These are phyloP conservation scores for Dipus sagitta DNA, from an alignment of 2,797 vertebrate genomes.

Conservation along the genomic window DNA sequence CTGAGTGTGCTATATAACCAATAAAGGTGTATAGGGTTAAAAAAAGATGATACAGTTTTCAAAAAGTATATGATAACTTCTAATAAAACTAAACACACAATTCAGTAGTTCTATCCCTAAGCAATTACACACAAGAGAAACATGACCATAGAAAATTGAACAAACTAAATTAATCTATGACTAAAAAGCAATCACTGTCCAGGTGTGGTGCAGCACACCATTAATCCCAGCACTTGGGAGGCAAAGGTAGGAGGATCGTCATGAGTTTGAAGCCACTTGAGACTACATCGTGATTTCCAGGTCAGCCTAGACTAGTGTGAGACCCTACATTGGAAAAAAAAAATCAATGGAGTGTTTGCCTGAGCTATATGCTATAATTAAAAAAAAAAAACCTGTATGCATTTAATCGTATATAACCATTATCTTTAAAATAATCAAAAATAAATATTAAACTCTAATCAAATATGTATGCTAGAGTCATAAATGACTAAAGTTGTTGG, in stretches of 20 bases:
- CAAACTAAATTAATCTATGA: slow-evolving; percentile 22
- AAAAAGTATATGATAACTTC: slow-evolving; percentile 23
- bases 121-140: slow-evolving; percentile 12
- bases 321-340: background rate
- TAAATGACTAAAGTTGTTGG: background rate
- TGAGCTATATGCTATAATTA: slow-evolving; percentile 32
- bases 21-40: too few species aligned
- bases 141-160: background rate
- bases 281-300: too few species aligned
- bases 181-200: too few species aligned
- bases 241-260: too few species aligned
- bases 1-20: too few species aligned
- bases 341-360: background rate
- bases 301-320: too few species aligned
- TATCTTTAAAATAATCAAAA: slow-evolving; percentile 27
- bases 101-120: slow-evolving; percentile 7
- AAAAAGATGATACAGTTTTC: background rate
- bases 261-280: too few species aligned
- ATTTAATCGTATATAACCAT: slow-evolving; percentile 40
- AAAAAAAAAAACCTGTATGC: background rate
- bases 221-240: too few species aligned
- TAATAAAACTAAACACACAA: slow-evolving; percentile 29
- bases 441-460: slow-evolving; percentile 14
- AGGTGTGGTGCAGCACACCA: too few species aligned
- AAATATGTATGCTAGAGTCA: background rate